Evolutionary conservation across 2,888 invertebrate genomes (phyloP).

Genomic region (Gordius sp.): DNA sequence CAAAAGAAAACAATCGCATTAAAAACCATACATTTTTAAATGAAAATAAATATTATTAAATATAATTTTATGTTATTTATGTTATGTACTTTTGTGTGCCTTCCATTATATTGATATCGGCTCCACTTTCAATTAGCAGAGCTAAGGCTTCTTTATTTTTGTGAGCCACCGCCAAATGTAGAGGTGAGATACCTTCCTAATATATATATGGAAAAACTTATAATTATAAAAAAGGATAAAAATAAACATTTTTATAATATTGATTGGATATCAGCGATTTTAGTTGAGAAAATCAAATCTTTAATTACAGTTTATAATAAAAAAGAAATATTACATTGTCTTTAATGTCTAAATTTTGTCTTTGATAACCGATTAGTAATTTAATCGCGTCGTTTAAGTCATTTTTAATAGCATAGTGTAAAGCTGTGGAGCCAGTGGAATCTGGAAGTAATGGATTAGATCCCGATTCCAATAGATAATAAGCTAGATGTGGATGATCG

Average conservation of each 20-base stretch:
- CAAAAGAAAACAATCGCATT: no score
- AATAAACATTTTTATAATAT: background rate
- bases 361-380: background rate
- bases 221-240: background rate
- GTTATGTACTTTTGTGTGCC: background rate
- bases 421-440: background rate
- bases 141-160: background rate
- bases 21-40: no score
- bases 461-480: constrained; percentile 1
- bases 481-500: constrained; percentile 1
- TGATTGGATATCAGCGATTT: no score
- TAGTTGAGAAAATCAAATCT: no score
- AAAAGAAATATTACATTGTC: background rate
- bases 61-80: no score
- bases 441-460: background rate
- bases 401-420: constrained; percentile 3
- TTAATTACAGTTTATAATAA: background rate
- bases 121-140: background rate
- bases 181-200: constrained; percentile 5
- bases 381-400: background rate
- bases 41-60: no score
- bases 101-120: background rate
- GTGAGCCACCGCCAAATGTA: constrained; percentile 3
- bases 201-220: no score
- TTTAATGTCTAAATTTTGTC: background rate